A percentile compares a stretch with the other conserved stretches of the same genome.
Conservation (phyloP, 1,140 invertebrate genomes). For the Tigriopus japonicus region DNA sequence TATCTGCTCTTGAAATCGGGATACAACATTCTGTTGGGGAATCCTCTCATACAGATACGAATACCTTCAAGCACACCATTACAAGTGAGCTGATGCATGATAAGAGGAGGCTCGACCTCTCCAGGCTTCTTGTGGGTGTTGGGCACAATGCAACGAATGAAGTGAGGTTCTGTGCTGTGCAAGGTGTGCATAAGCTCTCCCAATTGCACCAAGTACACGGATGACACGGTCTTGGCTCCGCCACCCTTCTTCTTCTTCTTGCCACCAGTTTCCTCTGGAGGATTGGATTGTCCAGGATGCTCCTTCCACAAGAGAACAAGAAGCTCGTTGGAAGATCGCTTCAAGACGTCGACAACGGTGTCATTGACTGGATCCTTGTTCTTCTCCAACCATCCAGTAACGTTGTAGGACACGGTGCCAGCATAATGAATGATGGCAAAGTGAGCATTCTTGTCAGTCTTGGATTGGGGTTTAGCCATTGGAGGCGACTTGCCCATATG, state of each 20-base stretch:
- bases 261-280: constrained; percentile 38
- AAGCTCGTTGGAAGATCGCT: constrained; percentile 73
- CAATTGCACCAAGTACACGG: constrained; percentile 52
- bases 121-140: constrained; percentile 40
- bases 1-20: constrained; percentile 27
- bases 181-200: constrained; percentile 35
- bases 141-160: constrained; percentile 45
- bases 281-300: constrained; percentile 66
- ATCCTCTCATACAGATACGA: constrained; percentile 34
- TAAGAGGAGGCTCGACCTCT: constrained; percentile 26
- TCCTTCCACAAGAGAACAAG: constrained; percentile 79
- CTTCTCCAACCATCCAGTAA: constrained; percentile 96
- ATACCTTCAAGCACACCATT: constrained; percentile 41
- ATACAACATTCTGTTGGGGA: constrained; percentile 36
- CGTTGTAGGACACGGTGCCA: constrained; percentile 84
- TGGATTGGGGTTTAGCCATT: constrained; percentile 25
- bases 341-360: constrained; percentile 91
- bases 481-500: constrained; percentile 29
- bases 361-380: constrained; percentile 99
- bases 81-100: constrained; percentile 35
- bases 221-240: constrained; percentile 54
- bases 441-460: constrained; percentile 82
- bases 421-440: constrained; percentile 98
- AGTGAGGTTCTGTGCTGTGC: constrained; percentile 39
- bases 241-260: constrained; percentile 72